phyloP scores from a whole-genome alignment of 2,797 vertebrate genomes.

The Eospalax fontanierii region DNA sequence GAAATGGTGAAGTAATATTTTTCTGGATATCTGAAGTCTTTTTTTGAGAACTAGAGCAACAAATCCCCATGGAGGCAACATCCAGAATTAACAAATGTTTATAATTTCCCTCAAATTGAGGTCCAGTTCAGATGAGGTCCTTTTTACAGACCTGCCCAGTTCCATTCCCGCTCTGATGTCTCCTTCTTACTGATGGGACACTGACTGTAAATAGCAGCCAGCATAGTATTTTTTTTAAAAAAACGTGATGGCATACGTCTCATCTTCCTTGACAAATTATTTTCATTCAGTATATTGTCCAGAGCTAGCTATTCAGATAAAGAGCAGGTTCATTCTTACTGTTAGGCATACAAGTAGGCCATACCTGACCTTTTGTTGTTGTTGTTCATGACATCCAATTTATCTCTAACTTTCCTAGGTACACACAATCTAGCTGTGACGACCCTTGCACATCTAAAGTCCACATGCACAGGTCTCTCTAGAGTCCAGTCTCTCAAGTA shows the following conservation, averaged over 20 bases:
- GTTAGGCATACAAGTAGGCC: not conserved
- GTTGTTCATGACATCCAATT: not conserved
- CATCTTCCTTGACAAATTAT: not conserved
- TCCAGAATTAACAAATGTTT: not conserved
- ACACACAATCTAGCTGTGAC: not conserved
- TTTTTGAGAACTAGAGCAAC: not conserved
- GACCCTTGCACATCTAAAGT: not conserved
- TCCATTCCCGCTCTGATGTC: not conserved
- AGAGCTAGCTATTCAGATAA: not conserved
- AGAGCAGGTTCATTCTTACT: not conserved
- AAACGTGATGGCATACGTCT: not conserved
- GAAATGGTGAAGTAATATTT: not conserved
- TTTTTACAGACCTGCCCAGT: not conserved
- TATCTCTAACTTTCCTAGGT: not conserved
- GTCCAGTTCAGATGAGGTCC: not conserved
- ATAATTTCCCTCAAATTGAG: slow-evolving; percentile 10
- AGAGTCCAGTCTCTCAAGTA: too few relatives aligned
- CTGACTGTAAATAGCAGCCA: not conserved
- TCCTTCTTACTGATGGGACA: not conserved
- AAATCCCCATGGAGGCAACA: not conserved
- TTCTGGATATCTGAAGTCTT: not conserved
- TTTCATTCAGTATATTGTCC: not conserved
- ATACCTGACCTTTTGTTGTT: not conserved
- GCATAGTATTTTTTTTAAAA: not conserved
- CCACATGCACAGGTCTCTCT: too few relatives aligned